Conservation (phyloP, 1,140 invertebrate genomes). For the Hestina assimilis region DNA sequence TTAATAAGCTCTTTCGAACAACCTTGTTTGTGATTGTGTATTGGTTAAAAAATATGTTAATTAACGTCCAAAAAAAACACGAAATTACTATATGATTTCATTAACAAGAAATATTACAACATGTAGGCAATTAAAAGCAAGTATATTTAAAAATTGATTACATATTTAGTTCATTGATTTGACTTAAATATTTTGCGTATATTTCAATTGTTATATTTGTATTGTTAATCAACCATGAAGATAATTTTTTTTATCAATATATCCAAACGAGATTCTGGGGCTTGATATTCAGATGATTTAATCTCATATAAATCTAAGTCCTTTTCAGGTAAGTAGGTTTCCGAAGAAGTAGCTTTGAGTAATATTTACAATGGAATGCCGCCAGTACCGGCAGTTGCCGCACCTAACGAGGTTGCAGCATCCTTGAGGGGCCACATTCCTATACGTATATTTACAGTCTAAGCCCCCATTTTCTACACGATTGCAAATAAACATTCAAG, state of each 20-base stretch:
- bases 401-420: constrained; percentile 67
- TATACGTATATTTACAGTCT: constrained; percentile 47
- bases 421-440: constrained; percentile 77
- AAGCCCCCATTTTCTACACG: constrained; percentile 41
- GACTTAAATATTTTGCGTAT: no score
- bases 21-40: background rate
- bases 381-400: constrained; percentile 47
- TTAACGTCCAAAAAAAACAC: background rate
- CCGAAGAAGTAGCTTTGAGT: constrained; percentile 47
- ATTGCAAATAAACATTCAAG: constrained; percentile 48
- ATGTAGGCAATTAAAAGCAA: no score
- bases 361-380: constrained; percentile 65
- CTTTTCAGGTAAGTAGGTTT: constrained; percentile 34
- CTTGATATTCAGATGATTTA: background rate
- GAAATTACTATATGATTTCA: no score
- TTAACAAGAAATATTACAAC: no score
- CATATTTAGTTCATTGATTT: no score
- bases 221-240: no score
- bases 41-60: background rate
- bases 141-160: no score
- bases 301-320: constrained; percentile 18
- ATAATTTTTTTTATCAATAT: background rate
- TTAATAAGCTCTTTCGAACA: background rate
- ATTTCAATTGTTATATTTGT: no score
- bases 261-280: background rate